phyloP scores from a whole-genome alignment of 1,140 invertebrate species.

The Radopholus similis region DNA sequence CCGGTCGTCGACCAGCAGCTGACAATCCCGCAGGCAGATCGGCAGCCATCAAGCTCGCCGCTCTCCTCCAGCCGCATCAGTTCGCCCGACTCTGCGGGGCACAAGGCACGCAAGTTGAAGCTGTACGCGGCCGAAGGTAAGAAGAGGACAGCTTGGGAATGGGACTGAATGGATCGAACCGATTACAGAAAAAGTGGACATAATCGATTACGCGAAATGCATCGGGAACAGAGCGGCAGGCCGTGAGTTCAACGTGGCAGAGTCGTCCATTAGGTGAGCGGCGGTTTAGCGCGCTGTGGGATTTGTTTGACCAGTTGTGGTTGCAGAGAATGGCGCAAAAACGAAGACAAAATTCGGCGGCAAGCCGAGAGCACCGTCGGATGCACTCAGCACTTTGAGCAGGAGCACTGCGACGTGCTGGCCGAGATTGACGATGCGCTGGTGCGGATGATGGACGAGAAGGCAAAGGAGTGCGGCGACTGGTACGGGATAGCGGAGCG shows the following conservation, averaged over 20 bases:
- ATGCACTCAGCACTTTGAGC: conserved; percentile 23
- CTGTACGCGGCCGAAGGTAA: conserved; percentile 45
- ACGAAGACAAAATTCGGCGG: conserved; percentile 47
- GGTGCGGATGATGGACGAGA: conserved; percentile 35
- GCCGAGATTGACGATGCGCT: conserved; percentile 8
- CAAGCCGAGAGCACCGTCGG: conserved; percentile 13
- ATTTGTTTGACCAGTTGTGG: neutral
- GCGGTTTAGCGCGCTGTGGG: neutral
- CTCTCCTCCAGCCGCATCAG: conserved; percentile 6
- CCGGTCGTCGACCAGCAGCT: no score
- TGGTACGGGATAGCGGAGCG: conserved; percentile 44
- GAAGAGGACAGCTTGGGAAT: neutral
- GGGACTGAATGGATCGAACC: neutral
- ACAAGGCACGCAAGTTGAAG: conserved; percentile 36
- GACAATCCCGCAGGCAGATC: neutral
- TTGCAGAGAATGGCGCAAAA: conserved; percentile 50
- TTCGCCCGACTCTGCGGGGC: conserved; percentile 5
- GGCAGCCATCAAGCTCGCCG: neutral
- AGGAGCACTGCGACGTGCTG: conserved; percentile 27
- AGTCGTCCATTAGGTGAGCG: conserved; percentile 38
- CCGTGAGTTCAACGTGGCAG: conserved; percentile 55
- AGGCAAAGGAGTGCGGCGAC: conserved; percentile 15
- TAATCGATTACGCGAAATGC: conserved; percentile 56
- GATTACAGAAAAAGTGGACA: conserved; percentile 46
- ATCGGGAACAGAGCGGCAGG: conserved; percentile 57